phyloP scores from a whole-genome alignment of 2,797 vertebrate species.

The Gymnoscopelus microlampas region DNA sequence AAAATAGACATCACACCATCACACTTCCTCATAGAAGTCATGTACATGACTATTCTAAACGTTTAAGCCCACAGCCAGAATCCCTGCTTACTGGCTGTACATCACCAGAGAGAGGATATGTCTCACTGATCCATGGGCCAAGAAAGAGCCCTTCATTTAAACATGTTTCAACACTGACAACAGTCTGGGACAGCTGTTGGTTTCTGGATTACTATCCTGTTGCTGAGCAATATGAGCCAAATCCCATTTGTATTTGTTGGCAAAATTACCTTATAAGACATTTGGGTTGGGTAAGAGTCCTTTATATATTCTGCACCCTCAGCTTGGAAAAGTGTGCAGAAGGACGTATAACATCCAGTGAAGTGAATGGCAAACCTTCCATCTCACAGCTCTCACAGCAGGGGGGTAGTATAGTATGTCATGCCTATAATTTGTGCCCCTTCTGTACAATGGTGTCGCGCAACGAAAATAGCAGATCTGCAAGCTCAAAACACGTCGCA shows the following conservation, averaged over 20 bases:
- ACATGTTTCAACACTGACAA: slow-evolving; percentile 16
- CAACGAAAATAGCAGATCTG: too few species aligned
- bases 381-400: too few species aligned
- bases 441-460: too few species aligned
- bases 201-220: neutral
- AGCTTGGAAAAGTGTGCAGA: too few species aligned
- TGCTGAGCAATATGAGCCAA: neutral
- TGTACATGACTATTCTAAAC: slow-evolving; percentile 33
- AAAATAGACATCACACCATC: slow-evolving; percentile 21
- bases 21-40: slow-evolving; percentile 15
- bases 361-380: slow-evolving; percentile 10
- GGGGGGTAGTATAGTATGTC: too few species aligned
- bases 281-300: too few species aligned
- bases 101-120: slow-evolving; percentile 53
- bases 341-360: neutral
- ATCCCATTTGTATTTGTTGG: neutral
- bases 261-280: neutral
- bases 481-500: too few species aligned
- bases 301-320: too few species aligned
- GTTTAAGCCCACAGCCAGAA: slow-evolving; percentile 25
- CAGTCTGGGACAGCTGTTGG: too few species aligned
- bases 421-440: too few species aligned
- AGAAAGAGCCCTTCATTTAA: slow-evolving; percentile 12
- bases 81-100: slow-evolving; percentile 34
- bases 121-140: slow-evolving; percentile 24